Percentiles rank a stretch among this genome's conserved stretches.
Conservation (phyloP, 2,113 vertebrate species). For the Nestor notabilis region DNA sequence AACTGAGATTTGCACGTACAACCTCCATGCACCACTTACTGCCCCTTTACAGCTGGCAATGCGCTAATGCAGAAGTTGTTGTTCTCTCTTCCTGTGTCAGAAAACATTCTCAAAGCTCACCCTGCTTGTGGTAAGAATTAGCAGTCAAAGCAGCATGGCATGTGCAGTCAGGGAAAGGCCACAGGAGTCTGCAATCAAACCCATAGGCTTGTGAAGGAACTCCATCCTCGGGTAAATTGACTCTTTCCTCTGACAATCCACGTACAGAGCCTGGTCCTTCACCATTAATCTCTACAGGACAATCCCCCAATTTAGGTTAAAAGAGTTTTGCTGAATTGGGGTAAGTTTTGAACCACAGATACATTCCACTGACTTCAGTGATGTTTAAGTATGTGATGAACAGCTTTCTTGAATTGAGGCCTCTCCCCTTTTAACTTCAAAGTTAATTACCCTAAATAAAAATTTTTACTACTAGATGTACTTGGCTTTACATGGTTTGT, state of each 20-base stretch:
- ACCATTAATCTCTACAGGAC: not conserved
- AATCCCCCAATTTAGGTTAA: not conserved
- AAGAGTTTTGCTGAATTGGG: not conserved
- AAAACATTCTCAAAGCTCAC: not conserved
- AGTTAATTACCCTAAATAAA: not conserved
- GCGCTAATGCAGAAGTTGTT: not conserved
- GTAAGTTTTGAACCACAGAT: not conserved
- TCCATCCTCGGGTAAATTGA: not conserved
- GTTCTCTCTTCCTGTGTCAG: not conserved
- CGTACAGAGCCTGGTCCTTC: not conserved
- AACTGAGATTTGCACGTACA: not conserved
- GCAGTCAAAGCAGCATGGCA: not conserved
- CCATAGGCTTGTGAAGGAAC: not conserved
- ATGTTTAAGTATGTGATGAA: not conserved
- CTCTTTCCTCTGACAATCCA: not conserved
- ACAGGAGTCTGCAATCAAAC: not conserved
- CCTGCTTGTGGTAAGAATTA: not conserved
- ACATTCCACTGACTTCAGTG: not conserved
- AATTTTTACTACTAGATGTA: not conserved
- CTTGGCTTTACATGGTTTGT: not conserved
- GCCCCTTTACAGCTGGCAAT: not conserved
- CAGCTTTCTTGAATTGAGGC: not conserved
- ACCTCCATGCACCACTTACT: not conserved
- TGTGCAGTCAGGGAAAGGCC: slow-evolving; percentile 36
- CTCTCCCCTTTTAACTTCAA: not conserved